Percentiles rank a stretch among this genome's conserved stretches.
Conservation (phyloP, 2,797 vertebrate genomes). For the Oreochromis mossambicus region DNA sequence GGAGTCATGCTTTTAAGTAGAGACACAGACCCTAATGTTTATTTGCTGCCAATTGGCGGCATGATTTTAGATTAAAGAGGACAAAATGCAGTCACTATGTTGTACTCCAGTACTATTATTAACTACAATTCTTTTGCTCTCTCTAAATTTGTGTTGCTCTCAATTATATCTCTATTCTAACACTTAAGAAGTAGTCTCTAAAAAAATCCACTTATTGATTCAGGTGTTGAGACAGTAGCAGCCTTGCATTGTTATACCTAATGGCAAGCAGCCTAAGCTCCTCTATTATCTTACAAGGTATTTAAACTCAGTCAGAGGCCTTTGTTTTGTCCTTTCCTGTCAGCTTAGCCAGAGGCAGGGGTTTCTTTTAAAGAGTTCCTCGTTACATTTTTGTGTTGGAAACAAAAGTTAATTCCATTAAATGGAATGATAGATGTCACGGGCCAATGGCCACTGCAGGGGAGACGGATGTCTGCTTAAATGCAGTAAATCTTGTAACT, state of each 20-base stretch:
- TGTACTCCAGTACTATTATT: neutral
- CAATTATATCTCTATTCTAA: slow-evolving; percentile 8
- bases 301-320: slow-evolving; percentile 26
- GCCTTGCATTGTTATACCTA: slow-evolving; percentile 16
- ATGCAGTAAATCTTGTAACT: slow-evolving; percentile 42
- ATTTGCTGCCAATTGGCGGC: neutral
- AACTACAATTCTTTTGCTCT: neutral
- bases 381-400: slow-evolving; percentile 57
- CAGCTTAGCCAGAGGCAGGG: slow-evolving; percentile 43
- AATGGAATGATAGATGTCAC: slow-evolving; percentile 48
- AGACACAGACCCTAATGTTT: slow-evolving; percentile 1
- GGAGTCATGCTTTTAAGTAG: slow-evolving; percentile 13
- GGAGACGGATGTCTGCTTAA: slow-evolving; percentile 58
- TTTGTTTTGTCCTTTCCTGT: slow-evolving; percentile 42
- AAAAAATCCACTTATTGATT: slow-evolving; percentile 3
- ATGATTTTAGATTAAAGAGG: slow-evolving; percentile 17
- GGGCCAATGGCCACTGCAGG: slow-evolving; percentile 47
- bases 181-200: neutral
- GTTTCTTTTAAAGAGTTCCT: slow-evolving; percentile 48
- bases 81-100: neutral
- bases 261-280: slow-evolving; percentile 12
- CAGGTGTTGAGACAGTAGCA: slow-evolving; percentile 3
- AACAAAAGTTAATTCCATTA: slow-evolving; percentile 56
- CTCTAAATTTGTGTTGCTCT: neutral
- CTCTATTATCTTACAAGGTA: slow-evolving; percentile 33